A percentile compares a stretch with the other conserved stretches of the same genome.
Evolutionary conservation across 1,140 invertebrate species (phyloP).

Genomic region (Drosophila kikkawai): DNA sequence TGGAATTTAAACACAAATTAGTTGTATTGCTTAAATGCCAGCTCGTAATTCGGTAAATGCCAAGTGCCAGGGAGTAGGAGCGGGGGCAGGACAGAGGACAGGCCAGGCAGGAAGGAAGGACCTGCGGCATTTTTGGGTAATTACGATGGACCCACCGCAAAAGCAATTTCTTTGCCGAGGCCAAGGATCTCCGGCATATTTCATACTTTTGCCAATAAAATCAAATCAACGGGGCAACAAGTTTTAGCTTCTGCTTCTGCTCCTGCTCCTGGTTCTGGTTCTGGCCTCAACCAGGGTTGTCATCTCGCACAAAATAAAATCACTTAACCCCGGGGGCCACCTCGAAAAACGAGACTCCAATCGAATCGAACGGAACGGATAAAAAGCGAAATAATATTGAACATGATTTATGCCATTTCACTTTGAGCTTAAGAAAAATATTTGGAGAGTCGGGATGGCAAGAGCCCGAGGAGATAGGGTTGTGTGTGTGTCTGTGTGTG

Average conservation of each 20-base stretch:
- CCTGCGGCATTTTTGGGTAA: constrained; percentile 55
- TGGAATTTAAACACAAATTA: constrained; percentile 79
- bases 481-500: constrained; percentile 2
- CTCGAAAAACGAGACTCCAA: constrained; percentile 26
- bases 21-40: constrained; percentile 69
- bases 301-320: constrained; percentile 64
- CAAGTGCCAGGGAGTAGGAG: constrained; percentile 32
- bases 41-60: constrained; percentile 61
- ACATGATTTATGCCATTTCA: constrained; percentile 72
- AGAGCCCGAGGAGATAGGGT: constrained; percentile 13
- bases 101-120: constrained; percentile 1
- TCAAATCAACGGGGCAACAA: constrained; percentile 69
- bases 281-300: constrained; percentile 40
- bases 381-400: constrained; percentile 59
- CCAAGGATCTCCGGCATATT: constrained; percentile 12
- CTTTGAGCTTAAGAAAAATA: constrained; percentile 74
- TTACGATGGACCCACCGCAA: constrained; percentile 46
- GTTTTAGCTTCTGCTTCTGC: constrained; percentile 21
- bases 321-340: constrained; percentile 58
- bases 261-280: constrained; percentile 5
- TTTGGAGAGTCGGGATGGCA: constrained; percentile 52
- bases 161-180: constrained; percentile 48
- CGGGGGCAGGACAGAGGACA: too few species aligned
- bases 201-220: constrained; percentile 64
- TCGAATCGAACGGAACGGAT: constrained; percentile 17